phyloP scores from a whole-genome alignment of 2,113 vertebrate species.

The Semicossyphus pulcher region DNA sequence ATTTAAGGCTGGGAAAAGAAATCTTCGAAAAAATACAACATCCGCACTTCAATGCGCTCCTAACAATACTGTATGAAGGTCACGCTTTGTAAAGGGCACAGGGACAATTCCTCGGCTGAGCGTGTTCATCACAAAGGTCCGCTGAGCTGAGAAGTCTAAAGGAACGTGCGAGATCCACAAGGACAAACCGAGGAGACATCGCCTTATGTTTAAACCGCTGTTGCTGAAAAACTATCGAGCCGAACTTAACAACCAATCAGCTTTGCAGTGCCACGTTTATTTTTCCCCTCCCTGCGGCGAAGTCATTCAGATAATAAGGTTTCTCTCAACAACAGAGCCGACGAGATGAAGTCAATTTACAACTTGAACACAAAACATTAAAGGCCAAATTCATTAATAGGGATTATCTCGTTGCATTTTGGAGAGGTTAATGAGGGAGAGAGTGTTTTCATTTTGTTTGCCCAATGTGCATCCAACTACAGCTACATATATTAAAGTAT shows the following conservation, averaged over 20 bases:
- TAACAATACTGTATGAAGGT: conserved; percentile 24
- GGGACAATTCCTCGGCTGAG: conserved; percentile 21
- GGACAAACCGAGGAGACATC: conserved; percentile 35
- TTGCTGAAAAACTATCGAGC: conserved; percentile 42
- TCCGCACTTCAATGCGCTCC: not conserved
- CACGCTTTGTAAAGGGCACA: conserved; percentile 4
- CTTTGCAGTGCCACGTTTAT: not conserved
- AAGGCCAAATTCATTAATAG: conserved; percentile 65
- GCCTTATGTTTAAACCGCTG: conserved; percentile 21
- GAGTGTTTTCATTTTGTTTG: conserved; percentile 37
- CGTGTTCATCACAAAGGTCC: not conserved
- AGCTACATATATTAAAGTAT: not conserved
- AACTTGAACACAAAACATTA: conserved; percentile 60
- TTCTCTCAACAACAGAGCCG: conserved; percentile 46
- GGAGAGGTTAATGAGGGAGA: conserved; percentile 56
- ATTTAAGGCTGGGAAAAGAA: not conserved
- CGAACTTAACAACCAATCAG: conserved; percentile 41
- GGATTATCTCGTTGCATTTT: conserved; percentile 45
- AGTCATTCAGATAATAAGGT: conserved; percentile 57
- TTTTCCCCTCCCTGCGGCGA: conserved; percentile 18
- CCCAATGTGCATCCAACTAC: not conserved
- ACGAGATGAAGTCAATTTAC: conserved; percentile 59
- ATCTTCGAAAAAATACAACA: not conserved
- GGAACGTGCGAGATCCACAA: conserved; percentile 38
- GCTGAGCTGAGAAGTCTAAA: conserved; percentile 13